Evolutionary conservation across 2,797 vertebrate species (phyloP), one percentile per base, ranked within the genome.

Genomic region (Erethizon dorsatum): DNA sequence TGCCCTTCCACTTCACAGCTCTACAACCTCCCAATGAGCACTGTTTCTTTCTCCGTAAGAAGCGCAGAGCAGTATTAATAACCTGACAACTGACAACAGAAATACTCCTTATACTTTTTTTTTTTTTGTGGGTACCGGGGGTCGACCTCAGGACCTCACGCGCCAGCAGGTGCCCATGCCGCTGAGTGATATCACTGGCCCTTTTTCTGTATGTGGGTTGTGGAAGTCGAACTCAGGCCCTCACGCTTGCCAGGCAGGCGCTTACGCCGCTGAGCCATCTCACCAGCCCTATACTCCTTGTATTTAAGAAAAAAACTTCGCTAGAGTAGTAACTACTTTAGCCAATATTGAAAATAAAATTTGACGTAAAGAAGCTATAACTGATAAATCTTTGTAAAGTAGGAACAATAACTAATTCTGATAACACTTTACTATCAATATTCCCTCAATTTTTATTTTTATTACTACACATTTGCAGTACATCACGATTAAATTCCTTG

Each of bases 311-410:
- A 63, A 13, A 20, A 86, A 12, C 69, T 69, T 89, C 84, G 45
- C n/a, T 22, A 82, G 31, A 37, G 67, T 12, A 57, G 37, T 37
- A 97, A 83, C 73, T 82, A 82, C 14, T 83, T 90, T 78, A 95
- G 90, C 61, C 67, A 63, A 63, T 86, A 80, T 63, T 88, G 57
- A 78, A 95, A 91, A 88, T 78, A 89, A 82, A 79, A 93, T 86
- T 54, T 97, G 65, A 86, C 26, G 56, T 71, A 52, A 83, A 63
- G 15, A 88, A 91, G 57, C 71, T 82, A 94, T 94, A 80, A 94
- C 12, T 61, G 31, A 83, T 67, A 83, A 95, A 93, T 41, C 0
- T 56, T 61, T 31, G 24, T 77, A 13, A 86, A 52, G 15, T 22
- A 89, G 61, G 20, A 93, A 88, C 6, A 91, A 63, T 90, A 22